phyloP scores from a whole-genome alignment of 1,140 invertebrate genomes.

The Scaptomyza graminum region DNA sequence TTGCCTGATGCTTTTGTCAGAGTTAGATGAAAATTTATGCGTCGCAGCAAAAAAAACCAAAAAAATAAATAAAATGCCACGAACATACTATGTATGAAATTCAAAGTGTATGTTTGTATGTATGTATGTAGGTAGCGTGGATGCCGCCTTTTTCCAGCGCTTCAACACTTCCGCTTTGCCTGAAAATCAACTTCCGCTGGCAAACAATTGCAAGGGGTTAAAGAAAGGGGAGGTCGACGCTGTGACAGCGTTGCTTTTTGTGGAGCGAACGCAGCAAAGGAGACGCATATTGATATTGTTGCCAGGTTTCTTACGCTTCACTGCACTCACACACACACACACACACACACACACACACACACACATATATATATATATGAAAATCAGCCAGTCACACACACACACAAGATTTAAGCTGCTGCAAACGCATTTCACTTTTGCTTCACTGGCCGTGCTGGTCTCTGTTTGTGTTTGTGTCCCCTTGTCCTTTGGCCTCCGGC shows the following conservation, averaged over 20 bases:
- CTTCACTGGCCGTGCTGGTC: slow-evolving; percentile 49
- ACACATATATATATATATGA: neutral
- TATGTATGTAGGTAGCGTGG: neutral
- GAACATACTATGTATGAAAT: slow-evolving; percentile 53
- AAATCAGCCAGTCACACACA: slow-evolving; percentile 4
- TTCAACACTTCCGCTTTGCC: slow-evolving; percentile 69
- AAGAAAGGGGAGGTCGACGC: neutral
- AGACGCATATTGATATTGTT: slow-evolving; percentile 78
- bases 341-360: slow-evolving; percentile 1
- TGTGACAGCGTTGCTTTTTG: slow-evolving; percentile 26
- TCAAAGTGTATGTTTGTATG: slow-evolving; percentile 17
- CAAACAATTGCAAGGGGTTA: slow-evolving; percentile 58
- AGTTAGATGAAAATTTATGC: slow-evolving; percentile 69
- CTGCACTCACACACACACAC: slow-evolving; percentile 39
- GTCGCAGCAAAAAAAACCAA: slow-evolving; percentile 17
- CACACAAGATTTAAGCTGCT: slow-evolving; percentile 48
- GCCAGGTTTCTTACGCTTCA: slow-evolving; percentile 68
- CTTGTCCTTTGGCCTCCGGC: slow-evolving; percentile 38
- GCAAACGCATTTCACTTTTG: slow-evolving; percentile 73
- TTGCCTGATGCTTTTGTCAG: slow-evolving; percentile 36
- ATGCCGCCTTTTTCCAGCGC: slow-evolving; percentile 27
- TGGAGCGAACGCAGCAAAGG: slow-evolving; percentile 51
- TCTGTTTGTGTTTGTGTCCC: slow-evolving; percentile 33
- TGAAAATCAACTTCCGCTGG: slow-evolving; percentile 72
- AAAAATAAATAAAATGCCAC: slow-evolving; percentile 40